phyloP scores from a whole-genome alignment of 1,140 invertebrate genomes.

The Leucophenga varia region DNA sequence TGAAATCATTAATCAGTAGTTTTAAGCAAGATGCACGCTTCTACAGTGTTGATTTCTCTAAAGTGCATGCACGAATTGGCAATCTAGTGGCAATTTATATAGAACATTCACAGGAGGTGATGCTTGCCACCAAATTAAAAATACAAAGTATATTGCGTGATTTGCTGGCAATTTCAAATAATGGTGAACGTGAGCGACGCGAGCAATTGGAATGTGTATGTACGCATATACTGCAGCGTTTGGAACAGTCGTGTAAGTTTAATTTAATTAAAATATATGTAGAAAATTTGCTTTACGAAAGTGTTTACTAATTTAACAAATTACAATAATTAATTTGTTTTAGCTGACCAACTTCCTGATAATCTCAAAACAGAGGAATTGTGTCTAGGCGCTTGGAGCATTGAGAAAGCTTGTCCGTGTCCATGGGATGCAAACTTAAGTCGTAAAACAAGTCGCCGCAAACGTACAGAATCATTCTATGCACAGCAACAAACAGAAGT shows the following conservation, averaged over 20 bases:
- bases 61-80: constrained; percentile 65
- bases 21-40: constrained; percentile 68
- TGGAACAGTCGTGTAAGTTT: constrained; percentile 19
- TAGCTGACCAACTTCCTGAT: constrained; percentile 26
- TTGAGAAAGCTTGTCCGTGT: constrained; percentile 55
- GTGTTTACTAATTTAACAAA: too few relatives aligned
- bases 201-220: constrained; percentile 45
- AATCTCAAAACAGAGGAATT: constrained; percentile 58
- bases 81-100: constrained; percentile 62
- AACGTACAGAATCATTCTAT: constrained; percentile 41
- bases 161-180: constrained; percentile 13
- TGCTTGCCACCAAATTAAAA: constrained; percentile 16
- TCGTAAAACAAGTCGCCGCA: constrained; percentile 47
- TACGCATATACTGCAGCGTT: constrained; percentile 23
- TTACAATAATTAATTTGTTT: not conserved
- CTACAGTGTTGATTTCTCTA: constrained; percentile 62
- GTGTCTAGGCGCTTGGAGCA: constrained; percentile 60
- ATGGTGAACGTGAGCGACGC: too few relatives aligned
- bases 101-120: constrained; percentile 37
- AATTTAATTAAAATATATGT: not conserved
- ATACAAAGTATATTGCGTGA: constrained; percentile 32
- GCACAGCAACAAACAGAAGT: constrained; percentile 13
- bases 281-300: not conserved
- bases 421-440: constrained; percentile 54
- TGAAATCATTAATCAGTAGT: constrained; percentile 66